Evolutionary conservation across 1,140 invertebrate genomes (phyloP).

Genomic region (Neodiprion virginianus): DNA sequence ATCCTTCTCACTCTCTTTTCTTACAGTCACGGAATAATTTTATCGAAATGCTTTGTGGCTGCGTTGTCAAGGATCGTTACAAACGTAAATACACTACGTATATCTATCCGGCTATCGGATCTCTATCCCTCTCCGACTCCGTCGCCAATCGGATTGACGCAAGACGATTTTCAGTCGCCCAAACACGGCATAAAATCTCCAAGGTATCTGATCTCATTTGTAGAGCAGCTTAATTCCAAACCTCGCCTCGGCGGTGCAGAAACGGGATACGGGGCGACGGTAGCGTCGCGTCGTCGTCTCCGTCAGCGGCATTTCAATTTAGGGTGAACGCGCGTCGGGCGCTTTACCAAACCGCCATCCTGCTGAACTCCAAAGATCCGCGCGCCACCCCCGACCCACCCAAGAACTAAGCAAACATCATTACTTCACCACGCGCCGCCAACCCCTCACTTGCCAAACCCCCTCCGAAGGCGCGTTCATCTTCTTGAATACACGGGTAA

Average conservation of each 20-base stretch:
- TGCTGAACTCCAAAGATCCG: no score
- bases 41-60: neutral
- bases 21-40: neutral
- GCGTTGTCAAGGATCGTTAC: neutral
- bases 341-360: no score
- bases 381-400: neutral
- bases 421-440: slow-evolving; percentile 41
- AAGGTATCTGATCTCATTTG: no score
- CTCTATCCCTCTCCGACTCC: neutral
- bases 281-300: no score
- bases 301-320: no score
- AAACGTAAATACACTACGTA: neutral
- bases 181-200: no score
- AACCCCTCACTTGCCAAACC: slow-evolving; percentile 18
- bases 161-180: no score
- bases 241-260: neutral
- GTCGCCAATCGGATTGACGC: neutral
- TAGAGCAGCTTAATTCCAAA: neutral
- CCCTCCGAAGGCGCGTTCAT: slow-evolving; percentile 40
- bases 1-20: no score
- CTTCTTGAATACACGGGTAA: slow-evolving; percentile 41
- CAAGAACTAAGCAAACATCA: slow-evolving; percentile 56
- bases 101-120: neutral
- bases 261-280: neutral
- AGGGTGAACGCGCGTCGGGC: no score